phyloP scores from a whole-genome alignment of 2,797 vertebrate genomes.

The Alosa sapidissima region DNA sequence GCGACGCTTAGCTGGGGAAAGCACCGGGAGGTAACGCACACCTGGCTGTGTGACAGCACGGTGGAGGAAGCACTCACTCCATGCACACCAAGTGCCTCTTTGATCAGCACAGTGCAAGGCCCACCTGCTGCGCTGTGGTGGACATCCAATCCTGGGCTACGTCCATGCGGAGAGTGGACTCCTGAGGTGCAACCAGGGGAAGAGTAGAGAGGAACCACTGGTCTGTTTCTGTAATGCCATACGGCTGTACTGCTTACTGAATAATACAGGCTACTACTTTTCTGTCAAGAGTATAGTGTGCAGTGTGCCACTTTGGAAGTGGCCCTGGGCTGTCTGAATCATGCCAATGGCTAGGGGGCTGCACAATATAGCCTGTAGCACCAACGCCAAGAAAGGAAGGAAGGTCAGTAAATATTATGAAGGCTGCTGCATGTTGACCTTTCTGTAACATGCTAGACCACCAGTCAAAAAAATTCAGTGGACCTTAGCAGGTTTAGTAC shows the following conservation, averaged over 20 bases:
- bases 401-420: constrained; percentile 58
- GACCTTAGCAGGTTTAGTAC: neutral
- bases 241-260: neutral
- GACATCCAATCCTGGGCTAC: neutral
- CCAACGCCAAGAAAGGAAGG: constrained; percentile 53
- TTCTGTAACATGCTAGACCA: neutral
- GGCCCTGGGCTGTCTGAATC: neutral
- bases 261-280: neutral
- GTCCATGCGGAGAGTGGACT: neutral
- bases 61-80: neutral
- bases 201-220: neutral
- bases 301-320: too few species aligned
- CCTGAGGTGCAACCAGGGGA: neutral
- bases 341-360: neutral
- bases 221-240: too few species aligned
- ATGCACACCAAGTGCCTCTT: neutral
- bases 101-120: neutral
- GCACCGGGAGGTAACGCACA: neutral
- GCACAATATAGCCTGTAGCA: constrained; percentile 26
- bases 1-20: neutral
- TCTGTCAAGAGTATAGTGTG: too few species aligned
- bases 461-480: neutral
- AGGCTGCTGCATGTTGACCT: constrained; percentile 32
- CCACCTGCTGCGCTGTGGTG: neutral
- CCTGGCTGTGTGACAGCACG: neutral